These are phyloP conservation scores for Neoarius graeffei DNA, from an alignment of 2,113 vertebrate genomes.

Conservation along the genomic window DNA sequence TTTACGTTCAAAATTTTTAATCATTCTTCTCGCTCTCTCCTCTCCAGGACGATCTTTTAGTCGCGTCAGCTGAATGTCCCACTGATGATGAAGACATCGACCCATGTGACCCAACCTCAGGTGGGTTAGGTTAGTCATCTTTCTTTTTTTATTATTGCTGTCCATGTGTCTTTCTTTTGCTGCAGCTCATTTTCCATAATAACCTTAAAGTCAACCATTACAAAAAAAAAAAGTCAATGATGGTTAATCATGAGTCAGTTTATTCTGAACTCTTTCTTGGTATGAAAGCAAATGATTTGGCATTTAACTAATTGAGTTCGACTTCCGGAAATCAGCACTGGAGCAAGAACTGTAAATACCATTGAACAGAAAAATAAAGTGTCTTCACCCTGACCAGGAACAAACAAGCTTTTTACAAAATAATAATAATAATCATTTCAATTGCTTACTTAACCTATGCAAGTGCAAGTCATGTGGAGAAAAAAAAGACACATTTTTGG, in stretches of 20 bases:
- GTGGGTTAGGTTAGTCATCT: conserved; percentile 93
- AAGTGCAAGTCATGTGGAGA: neutral
- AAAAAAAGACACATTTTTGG: neutral
- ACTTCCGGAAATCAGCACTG: neutral
- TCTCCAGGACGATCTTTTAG: conserved; percentile 78
- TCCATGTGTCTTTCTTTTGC: conserved; percentile 54
- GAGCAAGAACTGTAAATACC: neutral
- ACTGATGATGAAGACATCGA: conserved; percentile 85
- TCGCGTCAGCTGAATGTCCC: conserved; percentile 72
- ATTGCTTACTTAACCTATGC: neutral
- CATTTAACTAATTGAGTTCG: conserved; percentile 15
- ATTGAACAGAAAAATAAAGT: neutral
- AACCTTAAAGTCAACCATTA: neutral
- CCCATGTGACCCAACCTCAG: conserved; percentile 91
- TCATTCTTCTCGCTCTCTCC: conserved; percentile 50
- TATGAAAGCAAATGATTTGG: conserved; percentile 2
- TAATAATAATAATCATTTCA: neutral
- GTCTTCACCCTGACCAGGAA: neutral
- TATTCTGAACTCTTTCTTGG: neutral
- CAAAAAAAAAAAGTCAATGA: neutral
- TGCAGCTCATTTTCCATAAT: neutral
- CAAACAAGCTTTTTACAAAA: neutral
- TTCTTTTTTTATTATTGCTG: conserved; percentile 85
- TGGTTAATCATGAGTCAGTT: conserved; percentile 4
- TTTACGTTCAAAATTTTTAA: conserved; percentile 21